Base-by-base conservation (phyloP, 1,140 invertebrate genomes). In the Mycetomoellerius zeteki region DNA sequence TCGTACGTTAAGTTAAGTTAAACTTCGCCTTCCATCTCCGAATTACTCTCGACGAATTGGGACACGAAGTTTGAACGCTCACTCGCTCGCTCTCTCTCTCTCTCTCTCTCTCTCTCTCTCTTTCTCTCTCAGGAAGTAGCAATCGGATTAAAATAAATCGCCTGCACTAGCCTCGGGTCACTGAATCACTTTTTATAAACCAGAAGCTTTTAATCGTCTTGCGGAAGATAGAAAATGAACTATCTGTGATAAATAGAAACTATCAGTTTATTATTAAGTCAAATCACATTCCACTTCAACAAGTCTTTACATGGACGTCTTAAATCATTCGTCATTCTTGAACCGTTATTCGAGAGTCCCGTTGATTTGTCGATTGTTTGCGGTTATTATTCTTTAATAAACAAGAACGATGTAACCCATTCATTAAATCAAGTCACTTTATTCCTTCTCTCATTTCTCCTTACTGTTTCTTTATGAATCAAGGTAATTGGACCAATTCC, bases 1-100 rank as follows among this genome's bases (percentile, higher is more conserved):
- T 64, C 76, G 19, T 78, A 65, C 43, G 76, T 65, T 78, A 65
- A 65, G 72, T 58, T 75, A 75, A 75, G 37, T 78, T 62, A 78
- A 65, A 50, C 76, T 65, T 78, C 60, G 62, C 37, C 43, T 65
- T 65, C 19, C 76, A 78, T 78, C 27, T 21, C 8, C 27, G 76
- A 78, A 50, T 78, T 27, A 78, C 60, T 50, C 58, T 27, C 19
- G 76, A 78, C 24, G 76, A 78, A 65, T 65, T 78, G 58, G 43
- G 19, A 65, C 76, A 78, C 76, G 19, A 50, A 78, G 76, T 78
- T 78, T 21, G 43, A 33, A 78, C 60, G 60, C 33, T 37, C 69
- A n/a, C 16, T n/a, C 3, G 19, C 50, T n/a, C 16, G 6, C 52
- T 7, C 27, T 37, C 69, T 30, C 10, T 12, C 8, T n/a, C 50